Base-by-base conservation (phyloP, 2,888 invertebrate species). In the Cancer borealis region DNA sequence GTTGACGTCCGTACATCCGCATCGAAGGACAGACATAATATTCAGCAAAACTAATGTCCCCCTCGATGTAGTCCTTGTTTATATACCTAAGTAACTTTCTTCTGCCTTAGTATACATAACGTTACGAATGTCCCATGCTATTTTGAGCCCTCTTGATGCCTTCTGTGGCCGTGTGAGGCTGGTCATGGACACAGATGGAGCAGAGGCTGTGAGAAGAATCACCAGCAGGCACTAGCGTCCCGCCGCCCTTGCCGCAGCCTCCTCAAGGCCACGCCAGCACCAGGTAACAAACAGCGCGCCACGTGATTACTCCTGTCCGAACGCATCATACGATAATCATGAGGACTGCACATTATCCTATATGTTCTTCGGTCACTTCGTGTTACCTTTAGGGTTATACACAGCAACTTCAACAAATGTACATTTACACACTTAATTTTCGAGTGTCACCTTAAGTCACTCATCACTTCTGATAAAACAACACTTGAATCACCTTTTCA, bases 231-330 rank as follows among this genome's bases (percentile, higher is more conserved):
- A 39, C 84, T 39, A 30, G 39, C 84, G 39, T 39, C 84, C 84
- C 84, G 14, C 30, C 84, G 84, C 84, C 84, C 84, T 84, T 84
- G 84, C 84, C 84, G 84, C 84, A 84, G 84, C 84, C 84, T 14
- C 39, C 12, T 84, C 84, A 84, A 84, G 84, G 84, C 84, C 84
- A 30, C 84, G 84, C 30, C 84, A 84, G 39, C 84, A 39, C 84
- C 84, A 84, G 84, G 84, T 84, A 84, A 84, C 84, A 84, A 79
- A 84, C 84, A 39, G 14, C 39, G 39, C 30, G 84, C 84, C 84
- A 84, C 84, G 84, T 84, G 84, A 84, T 84, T 84, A 39, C 17
- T 39, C 39, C 30, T 84, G 39, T 39, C 12, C 84, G 17, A 39
- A 84, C 84, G 30, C 73, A 84, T 39, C 84, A 14, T 3, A 26